Conservation (phyloP, 2,888 invertebrate genomes). For the Didymodactylos carnosus region DNA sequence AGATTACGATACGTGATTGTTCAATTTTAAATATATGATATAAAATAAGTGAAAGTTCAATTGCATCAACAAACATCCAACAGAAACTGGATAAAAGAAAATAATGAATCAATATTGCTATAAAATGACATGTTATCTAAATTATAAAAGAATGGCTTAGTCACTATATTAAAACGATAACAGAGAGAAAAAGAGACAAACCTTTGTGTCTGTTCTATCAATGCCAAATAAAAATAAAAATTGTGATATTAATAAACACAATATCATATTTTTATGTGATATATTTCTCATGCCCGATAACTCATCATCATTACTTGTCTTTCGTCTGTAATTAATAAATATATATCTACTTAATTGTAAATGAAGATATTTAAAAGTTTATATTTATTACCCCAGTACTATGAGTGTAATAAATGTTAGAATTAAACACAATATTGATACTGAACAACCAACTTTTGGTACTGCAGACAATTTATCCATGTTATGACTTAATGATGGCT, state of each 20-base stretch:
- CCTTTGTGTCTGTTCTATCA: neutral
- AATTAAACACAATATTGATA: neutral
- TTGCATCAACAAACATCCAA: neutral
- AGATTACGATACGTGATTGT: neutral
- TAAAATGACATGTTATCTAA: neutral
- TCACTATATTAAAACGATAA: neutral
- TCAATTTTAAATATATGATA: neutral
- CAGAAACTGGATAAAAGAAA: neutral
- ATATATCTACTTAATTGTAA: neutral
- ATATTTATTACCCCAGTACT: neutral
- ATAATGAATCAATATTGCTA: neutral
- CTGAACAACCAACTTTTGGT: neutral
- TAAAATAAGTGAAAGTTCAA: neutral
- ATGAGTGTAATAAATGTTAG: neutral
- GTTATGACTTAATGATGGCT: neutral
- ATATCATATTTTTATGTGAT: neutral
- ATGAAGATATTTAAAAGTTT: neutral
- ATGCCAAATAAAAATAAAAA: neutral
- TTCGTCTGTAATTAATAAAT: neutral
- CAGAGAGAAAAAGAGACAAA: neutral
- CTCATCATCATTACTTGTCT: neutral
- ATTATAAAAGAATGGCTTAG: neutral
- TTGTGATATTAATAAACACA: neutral
- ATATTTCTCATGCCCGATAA: neutral
- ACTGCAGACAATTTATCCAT: neutral